Percentiles rank a stretch among this genome's conserved stretches.
These are phyloP conservation scores for Drosophila birchii DNA, from an alignment of 2,888 invertebrate genomes.

Conservation along the genomic window DNA sequence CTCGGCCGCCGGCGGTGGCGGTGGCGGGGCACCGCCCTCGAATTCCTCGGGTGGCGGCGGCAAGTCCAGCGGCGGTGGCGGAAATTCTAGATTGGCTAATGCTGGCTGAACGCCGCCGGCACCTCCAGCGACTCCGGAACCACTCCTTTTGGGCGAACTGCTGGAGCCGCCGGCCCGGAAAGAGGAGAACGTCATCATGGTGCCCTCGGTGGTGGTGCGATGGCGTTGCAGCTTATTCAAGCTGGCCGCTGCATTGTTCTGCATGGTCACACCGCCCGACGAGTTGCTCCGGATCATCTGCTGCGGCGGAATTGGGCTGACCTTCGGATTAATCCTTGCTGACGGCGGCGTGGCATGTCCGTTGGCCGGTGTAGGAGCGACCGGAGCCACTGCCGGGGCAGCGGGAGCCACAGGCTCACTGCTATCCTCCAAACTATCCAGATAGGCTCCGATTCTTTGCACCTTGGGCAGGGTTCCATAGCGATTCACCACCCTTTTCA, in stretches of 20 bases:
- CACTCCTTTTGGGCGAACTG: slow-evolving; percentile 88
- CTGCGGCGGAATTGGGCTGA: slow-evolving; percentile 74
- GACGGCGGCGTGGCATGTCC: slow-evolving; percentile 57
- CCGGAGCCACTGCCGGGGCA: slow-evolving; percentile 34
- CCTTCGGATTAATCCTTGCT: slow-evolving; percentile 30
- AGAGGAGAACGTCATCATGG: slow-evolving; percentile 85
- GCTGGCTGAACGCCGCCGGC: slow-evolving; percentile 88
- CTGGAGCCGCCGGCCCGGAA: slow-evolving; percentile 88
- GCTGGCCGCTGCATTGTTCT: slow-evolving; percentile 87
- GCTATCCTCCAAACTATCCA: slow-evolving; percentile 95
- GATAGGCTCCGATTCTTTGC: slow-evolving; percentile 97
- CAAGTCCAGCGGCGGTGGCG: slow-evolving; percentile 92
- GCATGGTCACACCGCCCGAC: slow-evolving; percentile 91
- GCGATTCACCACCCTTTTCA: slow-evolving; percentile 96
- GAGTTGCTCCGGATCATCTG: slow-evolving; percentile 96
- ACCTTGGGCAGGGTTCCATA: slow-evolving; percentile 99
- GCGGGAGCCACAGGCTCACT: slow-evolving; percentile 33
- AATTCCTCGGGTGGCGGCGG: slow-evolving; percentile 91
- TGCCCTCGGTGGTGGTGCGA: slow-evolving; percentile 86
- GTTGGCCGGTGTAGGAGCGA: slow-evolving; percentile 38
- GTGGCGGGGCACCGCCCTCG: slow-evolving; percentile 80
- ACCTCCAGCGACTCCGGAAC: slow-evolving; percentile 84
- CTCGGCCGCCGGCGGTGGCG: slow-evolving; percentile 75
- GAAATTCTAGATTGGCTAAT: slow-evolving; percentile 93
- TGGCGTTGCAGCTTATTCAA: slow-evolving; percentile 86